Evolutionary conservation across 2,797 vertebrate species (phyloP).

Genomic region (Rhinatrema bivittatum): DNA sequence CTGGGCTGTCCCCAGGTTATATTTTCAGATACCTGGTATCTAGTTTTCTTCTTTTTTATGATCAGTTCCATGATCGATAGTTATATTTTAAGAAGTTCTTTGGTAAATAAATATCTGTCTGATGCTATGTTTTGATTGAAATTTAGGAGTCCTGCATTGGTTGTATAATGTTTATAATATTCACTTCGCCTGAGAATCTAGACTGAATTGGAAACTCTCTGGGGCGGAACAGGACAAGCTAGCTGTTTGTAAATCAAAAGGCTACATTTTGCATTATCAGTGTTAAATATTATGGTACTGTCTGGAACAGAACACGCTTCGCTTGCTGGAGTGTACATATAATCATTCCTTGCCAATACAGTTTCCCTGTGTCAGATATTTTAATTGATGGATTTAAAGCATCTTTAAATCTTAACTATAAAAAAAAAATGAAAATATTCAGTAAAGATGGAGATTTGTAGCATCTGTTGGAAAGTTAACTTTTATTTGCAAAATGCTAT

Average conservation of each 20-base stretch:
- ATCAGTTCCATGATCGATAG: constrained; percentile 97
- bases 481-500: no score
- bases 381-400: no score
- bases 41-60: constrained; percentile 60
- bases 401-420: no score
- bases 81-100: constrained; percentile 56
- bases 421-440: no score
- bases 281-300: constrained; percentile 56
- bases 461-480: no score
- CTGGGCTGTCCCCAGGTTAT: constrained; percentile 80
- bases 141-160: constrained; percentile 33
- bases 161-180: constrained; percentile 31
- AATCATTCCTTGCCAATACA: no score
- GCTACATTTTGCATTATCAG: constrained; percentile 51
- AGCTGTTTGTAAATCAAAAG: constrained; percentile 25
- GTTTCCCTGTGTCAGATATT: no score
- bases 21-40: constrained; percentile 92
- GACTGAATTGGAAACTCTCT: constrained; percentile 28
- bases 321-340: no score
- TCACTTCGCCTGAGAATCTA: constrained; percentile 34
- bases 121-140: no score
- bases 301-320: no score
- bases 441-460: no score
- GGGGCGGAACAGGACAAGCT: constrained; percentile 42
- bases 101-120: no score